phyloP scores from a whole-genome alignment of 2,888 invertebrate species.

The Drosophila pegasa region DNA sequence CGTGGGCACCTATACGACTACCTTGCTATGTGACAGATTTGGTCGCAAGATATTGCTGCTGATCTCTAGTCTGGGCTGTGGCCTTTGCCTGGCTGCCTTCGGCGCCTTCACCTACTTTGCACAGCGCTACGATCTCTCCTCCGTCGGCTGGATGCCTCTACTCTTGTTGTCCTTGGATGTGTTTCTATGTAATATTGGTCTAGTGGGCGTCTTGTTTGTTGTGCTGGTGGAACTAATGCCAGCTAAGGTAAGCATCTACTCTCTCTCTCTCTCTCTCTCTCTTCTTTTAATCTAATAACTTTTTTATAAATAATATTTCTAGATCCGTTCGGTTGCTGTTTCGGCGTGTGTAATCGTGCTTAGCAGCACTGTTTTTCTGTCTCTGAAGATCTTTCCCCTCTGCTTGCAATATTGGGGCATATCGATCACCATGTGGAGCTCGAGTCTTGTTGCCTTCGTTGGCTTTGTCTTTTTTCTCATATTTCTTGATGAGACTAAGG shows the following conservation, averaged over 20 bases:
- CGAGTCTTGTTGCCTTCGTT: constrained; percentile 50
- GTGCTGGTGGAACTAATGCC: constrained; percentile 79
- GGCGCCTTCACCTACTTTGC: constrained; percentile 65
- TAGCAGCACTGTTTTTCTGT: constrained; percentile 59
- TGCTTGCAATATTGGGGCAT: constrained; percentile 62
- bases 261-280: no score
- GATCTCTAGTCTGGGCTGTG: constrained; percentile 66
- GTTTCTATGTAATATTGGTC: constrained; percentile 73
- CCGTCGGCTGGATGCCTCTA: constrained; percentile 70
- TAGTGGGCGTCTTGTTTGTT: constrained; percentile 74
- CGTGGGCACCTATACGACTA: constrained; percentile 69
- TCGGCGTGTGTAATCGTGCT: constrained; percentile 62
- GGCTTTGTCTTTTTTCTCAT: constrained; percentile 67
- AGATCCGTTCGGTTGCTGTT: constrained; percentile 74
- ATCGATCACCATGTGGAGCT: constrained; percentile 73
- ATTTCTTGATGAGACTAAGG: constrained; percentile 78
- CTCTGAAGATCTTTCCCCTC: constrained; percentile 75
- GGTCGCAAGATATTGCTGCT: constrained; percentile 75
- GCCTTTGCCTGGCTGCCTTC: constrained; percentile 61
- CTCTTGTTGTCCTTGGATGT: constrained; percentile 67
- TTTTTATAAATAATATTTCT: no score
- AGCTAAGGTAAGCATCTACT: constrained; percentile 79
- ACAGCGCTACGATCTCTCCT: constrained; percentile 20
- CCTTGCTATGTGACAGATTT: constrained; percentile 68
- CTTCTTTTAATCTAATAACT: no score